Base-by-base conservation (phyloP, 2,797 vertebrate species). In the Hypotaenidia okinawae region DNA sequence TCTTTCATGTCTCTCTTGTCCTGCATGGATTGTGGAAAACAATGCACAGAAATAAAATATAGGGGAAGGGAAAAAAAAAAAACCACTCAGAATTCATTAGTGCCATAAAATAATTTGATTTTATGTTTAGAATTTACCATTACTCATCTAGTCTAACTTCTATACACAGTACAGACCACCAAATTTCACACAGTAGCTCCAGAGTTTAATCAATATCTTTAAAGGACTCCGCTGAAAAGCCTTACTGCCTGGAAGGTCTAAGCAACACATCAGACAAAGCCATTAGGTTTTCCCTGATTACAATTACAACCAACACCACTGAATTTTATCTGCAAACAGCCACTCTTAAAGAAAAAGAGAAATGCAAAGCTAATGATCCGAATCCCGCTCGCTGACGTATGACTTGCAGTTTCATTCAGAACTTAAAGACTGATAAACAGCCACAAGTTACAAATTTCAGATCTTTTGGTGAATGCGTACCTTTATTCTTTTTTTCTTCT, bases 401-500 rank as follows among this genome's bases (percentile, higher is more conserved):
- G 93, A 94, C 90, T 95, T 82, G 88, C 86, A 86, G 76, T 95
- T 96, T 97, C 94, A 95, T 92, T 97, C 93, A 97, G 91, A 91
- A 95, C 45, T 72, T 87, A 72, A 94, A 91, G 94, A 87, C 85
- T 76, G 64, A 97, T 97, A 97, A 97, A 97, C 96, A 97, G 90
- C 76, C 93, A 93, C 84, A 82, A 92, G 95, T 95, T 96, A 95
- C 67, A 96, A 82, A 95, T 96, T 96, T 97, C 94, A 95, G 78
- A 96, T 95, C 91, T 64, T 93, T 96, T 41, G 51, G 93, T 97
- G 95, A 97, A 98, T 96, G 93, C 81, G 0, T 95, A 91, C 96
- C 95, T 97, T 97, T 98, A 94, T 97, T 97, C 97, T 94, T 90
- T 95, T 90, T 96, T 95, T 94, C 76, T 96, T 93, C 75, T 87